Base-by-base conservation (phyloP, 2,113 vertebrate species). In the Aldabrachelys gigantea region DNA sequence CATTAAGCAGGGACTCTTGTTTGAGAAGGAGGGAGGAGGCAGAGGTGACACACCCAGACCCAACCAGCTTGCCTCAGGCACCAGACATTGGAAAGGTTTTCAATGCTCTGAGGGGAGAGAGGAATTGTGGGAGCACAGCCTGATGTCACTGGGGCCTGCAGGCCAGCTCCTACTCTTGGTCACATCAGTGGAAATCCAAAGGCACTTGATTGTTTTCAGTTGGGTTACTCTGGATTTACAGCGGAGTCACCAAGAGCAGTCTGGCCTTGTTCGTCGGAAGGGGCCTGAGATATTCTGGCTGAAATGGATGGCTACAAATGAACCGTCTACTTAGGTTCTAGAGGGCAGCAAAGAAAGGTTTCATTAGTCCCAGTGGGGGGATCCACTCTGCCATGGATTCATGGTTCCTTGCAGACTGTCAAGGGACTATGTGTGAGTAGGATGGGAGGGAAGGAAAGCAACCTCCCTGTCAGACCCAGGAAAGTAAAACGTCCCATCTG, bases 1-100 rank as follows among this genome's bases (percentile, higher is more conserved):
- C 3, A n/a, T 59, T 76, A 53, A 2, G 0, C 21, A 41, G 35
- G 1, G 44, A 35, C 44, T 27, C 54, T 59, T 29, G 16, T 35
- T 47, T n/a, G 44, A 4, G 87, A n/a, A 4, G 10, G 12, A 7
- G 76, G 0, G 0, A 0, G 6, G 52, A 78, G 52, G 62, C 22
- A 31, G 13, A 29, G 1, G 21, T 24, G 9, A 0, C 16, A 0
- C 1, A 1, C 10, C 49, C 41, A 1, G 0, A 57, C 24, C 17
- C 75, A 24, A 5, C 31, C 44, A 44, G 57, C 50, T 69, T 13
- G 5, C 35, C 8, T 14, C 62, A 38, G 1, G 0, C 1, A 2
- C 50, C 13, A 1, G 0, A 19, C 31, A 35, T 10, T 3, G 69
- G 49, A 31, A 38, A 78, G 65, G n/a, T 35, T 5, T 4, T 59